Evolutionary conservation across 2,888 invertebrate species (phyloP), one percentile per base, ranked within the genome.

Genomic region (Parascotia fuliginaria): DNA sequence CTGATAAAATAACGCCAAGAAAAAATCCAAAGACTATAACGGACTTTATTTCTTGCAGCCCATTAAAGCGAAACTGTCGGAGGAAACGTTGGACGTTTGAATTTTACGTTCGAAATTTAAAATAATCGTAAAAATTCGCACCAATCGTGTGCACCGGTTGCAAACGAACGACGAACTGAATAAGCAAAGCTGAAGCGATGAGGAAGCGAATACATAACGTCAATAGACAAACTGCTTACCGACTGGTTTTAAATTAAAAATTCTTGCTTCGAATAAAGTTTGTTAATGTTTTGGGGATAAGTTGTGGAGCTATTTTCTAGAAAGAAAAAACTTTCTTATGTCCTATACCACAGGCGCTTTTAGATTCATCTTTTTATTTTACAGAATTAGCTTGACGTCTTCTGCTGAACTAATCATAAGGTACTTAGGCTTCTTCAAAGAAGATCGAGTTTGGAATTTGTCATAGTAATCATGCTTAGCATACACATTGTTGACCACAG

Each of bases 91-190:
- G 31, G 55, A 47, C 45, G 63, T 55, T 64, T 46, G 49, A 39
- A 60, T 68, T 67, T 65, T 47, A 65, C 38, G 68, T 64, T 67
- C 60, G 38, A 51, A 68, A 64, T 56, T 64, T 64, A 54, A 64
- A 59, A 60, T 64, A 55, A 65, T 67, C 68, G 68, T 64, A 67
- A 64, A 64, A 64, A 64, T 34, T 51, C 51, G 54, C 54, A 28
- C 63, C 55, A 59, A 63, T 63, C 51, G 60, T 39, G 45, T 67
- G 64, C 67, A 59, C 64, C 60, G 47, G 48, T 43, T 55, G 64
- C 55, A 59, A 52, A 59, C 43, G 46, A 55, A 64, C 43, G 52
- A 55, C 42, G 45, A 58, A 66, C 39, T 51, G 48, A 64, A 58
- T 63, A 58, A 66, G 64, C 59, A 66, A 49, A 49, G 51, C 46